phyloP scores from a whole-genome alignment of 2,797 vertebrate genomes.

The Lacerta viridis region DNA sequence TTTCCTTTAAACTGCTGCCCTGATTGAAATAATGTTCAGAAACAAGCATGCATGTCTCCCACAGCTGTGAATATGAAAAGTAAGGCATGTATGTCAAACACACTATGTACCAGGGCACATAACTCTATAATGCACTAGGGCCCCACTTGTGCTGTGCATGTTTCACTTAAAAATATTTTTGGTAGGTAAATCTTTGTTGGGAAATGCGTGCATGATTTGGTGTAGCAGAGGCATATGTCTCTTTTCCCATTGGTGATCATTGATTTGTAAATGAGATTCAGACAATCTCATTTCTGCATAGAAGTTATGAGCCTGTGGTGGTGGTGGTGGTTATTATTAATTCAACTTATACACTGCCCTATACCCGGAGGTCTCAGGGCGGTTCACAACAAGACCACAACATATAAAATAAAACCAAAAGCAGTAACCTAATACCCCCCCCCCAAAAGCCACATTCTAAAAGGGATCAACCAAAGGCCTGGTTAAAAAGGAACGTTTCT shows the following conservation, averaged over 20 bases:
- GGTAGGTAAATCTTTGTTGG: constrained; percentile 53
- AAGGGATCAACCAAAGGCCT: no score
- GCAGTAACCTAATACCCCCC: no score
- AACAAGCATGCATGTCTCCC: constrained; percentile 13
- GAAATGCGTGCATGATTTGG: constrained; percentile 56
- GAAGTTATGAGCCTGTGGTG: constrained; percentile 16
- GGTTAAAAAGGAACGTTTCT: no score
- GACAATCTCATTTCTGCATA: constrained; percentile 52
- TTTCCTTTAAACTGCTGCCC: constrained; percentile 43
- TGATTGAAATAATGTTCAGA: constrained; percentile 50
- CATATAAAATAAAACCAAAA: no score
- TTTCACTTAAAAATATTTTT: constrained; percentile 57
- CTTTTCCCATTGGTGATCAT: constrained; percentile 43
- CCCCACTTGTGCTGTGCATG: constrained; percentile 35
- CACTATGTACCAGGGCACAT: constrained; percentile 35
- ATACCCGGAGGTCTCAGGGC: no score
- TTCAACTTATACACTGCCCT: no score
- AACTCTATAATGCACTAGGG: constrained; percentile 67
- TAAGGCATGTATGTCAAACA: constrained; percentile 53
- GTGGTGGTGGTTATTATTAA: no score
- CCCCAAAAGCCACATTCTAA: no score
- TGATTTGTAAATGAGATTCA: constrained; percentile 58
- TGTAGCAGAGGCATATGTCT: constrained; percentile 15
- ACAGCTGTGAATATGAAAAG: constrained; percentile 57
- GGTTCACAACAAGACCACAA: no score